phyloP scores from a whole-genome alignment of 2,113 vertebrate genomes.

The Epinephelus lanceolatus region DNA sequence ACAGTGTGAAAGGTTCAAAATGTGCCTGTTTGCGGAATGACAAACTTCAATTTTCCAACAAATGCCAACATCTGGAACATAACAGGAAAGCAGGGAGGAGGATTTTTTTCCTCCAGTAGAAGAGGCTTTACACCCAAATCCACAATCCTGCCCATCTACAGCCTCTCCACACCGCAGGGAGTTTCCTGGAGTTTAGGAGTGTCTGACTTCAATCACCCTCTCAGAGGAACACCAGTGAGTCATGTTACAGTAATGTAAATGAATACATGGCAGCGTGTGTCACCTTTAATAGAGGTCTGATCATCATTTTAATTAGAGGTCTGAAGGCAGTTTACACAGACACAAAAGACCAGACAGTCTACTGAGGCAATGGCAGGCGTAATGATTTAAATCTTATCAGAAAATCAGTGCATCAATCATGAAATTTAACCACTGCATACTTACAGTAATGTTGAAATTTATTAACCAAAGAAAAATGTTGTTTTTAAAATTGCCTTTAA shows the following conservation, averaged over 20 bases:
- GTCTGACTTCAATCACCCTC: constrained; percentile 17
- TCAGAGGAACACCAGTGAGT: constrained; percentile 22
- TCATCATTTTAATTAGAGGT: neutral
- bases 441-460: neutral
- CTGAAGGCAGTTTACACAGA: constrained; percentile 11
- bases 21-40: neutral
- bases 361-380: neutral
- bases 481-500: neutral
- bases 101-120: constrained; percentile 12
- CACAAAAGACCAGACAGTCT: neutral
- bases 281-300: constrained; percentile 11
- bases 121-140: constrained; percentile 38
- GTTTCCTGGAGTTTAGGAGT: constrained; percentile 31
- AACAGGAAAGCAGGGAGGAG: neutral
- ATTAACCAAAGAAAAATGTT: neutral
- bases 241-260: constrained; percentile 35
- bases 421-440: neutral
- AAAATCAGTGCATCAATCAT: neutral
- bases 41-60: neutral
- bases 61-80: constrained; percentile 1
- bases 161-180: neutral
- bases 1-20: neutral
- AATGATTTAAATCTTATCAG: neutral
- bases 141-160: constrained; percentile 41
- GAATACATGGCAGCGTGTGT: neutral